These are phyloP conservation scores for Drosophila bunnanda DNA, from an alignment of 2,888 invertebrate species.

Conservation along the genomic window DNA sequence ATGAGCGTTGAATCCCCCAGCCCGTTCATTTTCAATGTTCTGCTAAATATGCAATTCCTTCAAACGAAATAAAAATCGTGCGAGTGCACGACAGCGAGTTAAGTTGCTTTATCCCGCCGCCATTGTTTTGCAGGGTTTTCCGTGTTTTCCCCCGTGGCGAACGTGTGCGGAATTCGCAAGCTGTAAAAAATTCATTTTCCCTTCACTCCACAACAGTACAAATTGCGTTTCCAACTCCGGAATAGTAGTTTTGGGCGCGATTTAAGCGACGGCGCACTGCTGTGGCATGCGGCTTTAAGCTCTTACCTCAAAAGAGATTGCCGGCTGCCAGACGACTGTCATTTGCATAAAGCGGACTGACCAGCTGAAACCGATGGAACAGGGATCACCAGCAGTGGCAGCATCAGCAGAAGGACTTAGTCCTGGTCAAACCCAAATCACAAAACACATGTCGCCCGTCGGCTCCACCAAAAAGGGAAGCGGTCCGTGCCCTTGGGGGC, in stretches of 20 bases:
- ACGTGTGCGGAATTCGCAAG: constrained; percentile 55
- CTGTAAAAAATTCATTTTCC: constrained; percentile 9
- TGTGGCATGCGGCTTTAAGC: constrained; percentile 28
- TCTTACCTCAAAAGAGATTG: constrained; percentile 33
- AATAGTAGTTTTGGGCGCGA: constrained; percentile 1
- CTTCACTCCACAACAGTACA: neutral
- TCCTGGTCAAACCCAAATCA: constrained; percentile 65
- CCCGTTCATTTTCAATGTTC: constrained; percentile 34
- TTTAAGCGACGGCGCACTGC: constrained; percentile 15
- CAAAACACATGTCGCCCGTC: constrained; percentile 72
- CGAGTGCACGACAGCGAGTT: constrained; percentile 24
- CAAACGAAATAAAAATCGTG: constrained; percentile 60
- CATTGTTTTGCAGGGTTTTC: constrained; percentile 25
- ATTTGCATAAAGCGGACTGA: constrained; percentile 36
- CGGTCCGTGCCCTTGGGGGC: constrained; percentile 14
- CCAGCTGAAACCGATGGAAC: neutral
- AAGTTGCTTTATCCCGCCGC: constrained; percentile 25
- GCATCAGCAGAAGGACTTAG: constrained; percentile 12
- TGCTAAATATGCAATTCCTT: constrained; percentile 51
- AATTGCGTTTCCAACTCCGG: constrained; percentile 7
- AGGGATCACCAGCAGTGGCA: neutral
- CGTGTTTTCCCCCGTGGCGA: constrained; percentile 4
- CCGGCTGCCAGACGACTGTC: constrained; percentile 24
- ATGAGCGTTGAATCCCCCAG: constrained; percentile 1
- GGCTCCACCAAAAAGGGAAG: constrained; percentile 41